phyloP scores from a whole-genome alignment of 2,797 vertebrate species.

The Gadopsis bispinosus region DNA sequence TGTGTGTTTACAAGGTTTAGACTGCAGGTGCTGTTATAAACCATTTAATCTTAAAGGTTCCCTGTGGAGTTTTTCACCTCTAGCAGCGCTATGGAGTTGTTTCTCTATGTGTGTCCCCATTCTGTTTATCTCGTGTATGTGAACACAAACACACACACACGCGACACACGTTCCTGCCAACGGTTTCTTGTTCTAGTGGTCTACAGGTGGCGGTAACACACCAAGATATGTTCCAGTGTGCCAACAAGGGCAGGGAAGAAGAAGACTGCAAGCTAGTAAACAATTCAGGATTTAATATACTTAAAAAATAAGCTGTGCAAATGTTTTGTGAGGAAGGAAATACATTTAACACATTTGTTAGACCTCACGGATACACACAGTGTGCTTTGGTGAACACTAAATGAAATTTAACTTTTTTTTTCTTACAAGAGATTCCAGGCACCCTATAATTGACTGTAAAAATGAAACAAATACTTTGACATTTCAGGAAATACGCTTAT shows the following conservation, averaged over 20 bases:
- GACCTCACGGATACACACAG: not conserved
- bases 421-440: not conserved
- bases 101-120: not conserved
- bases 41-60: constrained; percentile 6
- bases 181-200: not conserved
- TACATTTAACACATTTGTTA: not conserved
- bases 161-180: too few relatives aligned
- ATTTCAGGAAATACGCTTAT: not conserved
- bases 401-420: not conserved
- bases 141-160: too few relatives aligned
- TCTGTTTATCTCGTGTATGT: not conserved
- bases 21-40: constrained; percentile 12
- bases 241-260: not conserved
- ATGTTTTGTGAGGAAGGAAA: not conserved
- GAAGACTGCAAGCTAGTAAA: not conserved
- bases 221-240: not conserved
- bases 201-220: not conserved
- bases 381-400: not conserved
- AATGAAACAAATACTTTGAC: not conserved
- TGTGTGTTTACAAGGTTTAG: not conserved
- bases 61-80: constrained; percentile 18
- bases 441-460: not conserved
- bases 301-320: not conserved
- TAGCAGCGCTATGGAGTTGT: not conserved
- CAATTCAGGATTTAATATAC: not conserved